Conservation (phyloP, 2,113 vertebrate genomes). For the Himantopus leucocephalus region DNA sequence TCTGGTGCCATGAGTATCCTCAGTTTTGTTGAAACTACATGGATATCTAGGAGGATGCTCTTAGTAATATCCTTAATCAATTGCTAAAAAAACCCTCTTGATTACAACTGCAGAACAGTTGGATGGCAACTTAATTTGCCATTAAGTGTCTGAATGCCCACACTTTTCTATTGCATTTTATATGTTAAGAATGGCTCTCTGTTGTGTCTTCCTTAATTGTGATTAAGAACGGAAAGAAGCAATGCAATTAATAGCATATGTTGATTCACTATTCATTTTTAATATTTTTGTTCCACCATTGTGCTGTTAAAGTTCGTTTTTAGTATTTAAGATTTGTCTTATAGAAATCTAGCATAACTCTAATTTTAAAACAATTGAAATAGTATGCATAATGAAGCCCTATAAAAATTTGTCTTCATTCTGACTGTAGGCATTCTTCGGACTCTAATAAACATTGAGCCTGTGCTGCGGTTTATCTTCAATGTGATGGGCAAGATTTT, state of each 20-base stretch:
- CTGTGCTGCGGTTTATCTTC: background rate
- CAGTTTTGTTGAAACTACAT: background rate
- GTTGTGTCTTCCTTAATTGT: background rate
- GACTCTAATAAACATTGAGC: background rate
- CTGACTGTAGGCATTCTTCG: background rate
- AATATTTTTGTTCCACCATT: background rate
- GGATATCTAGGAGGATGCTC: background rate
- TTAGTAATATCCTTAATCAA: background rate
- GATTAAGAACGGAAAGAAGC: slow-evolving; percentile 1
- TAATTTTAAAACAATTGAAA: background rate
- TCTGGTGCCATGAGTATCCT: background rate
- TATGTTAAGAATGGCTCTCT: background rate
- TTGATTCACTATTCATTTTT: background rate
- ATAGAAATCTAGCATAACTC: background rate
- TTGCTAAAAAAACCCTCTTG: background rate
- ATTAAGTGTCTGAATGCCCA: background rate
- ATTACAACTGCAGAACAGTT: background rate
- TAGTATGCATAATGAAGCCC: background rate
- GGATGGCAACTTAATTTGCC: background rate
- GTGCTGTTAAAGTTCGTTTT: background rate
- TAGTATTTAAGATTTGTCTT: background rate
- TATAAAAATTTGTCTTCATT: background rate
- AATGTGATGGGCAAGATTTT: background rate
- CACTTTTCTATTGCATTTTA: background rate
- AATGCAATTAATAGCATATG: background rate